A percentile compares a stretch with the other conserved stretches of the same genome.
phyloP scores from a whole-genome alignment of 2,113 vertebrate genomes.

The Strix aluco region DNA sequence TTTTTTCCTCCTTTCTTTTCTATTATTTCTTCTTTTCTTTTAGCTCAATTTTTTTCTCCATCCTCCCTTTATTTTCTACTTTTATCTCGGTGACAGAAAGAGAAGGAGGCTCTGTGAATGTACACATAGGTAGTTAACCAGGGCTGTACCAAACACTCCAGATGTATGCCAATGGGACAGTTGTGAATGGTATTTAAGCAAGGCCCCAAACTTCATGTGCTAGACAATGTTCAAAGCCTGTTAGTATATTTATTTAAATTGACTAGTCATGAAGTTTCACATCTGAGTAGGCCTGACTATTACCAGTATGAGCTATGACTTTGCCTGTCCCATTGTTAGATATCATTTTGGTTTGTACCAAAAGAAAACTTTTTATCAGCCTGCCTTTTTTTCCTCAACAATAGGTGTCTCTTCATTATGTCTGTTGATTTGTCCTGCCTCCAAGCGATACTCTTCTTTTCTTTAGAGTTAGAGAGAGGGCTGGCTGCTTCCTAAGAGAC shows the following conservation, averaged over 20 bases:
- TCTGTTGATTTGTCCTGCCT: background rate
- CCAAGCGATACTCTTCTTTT: background rate
- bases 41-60: background rate
- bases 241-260: background rate
- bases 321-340: background rate
- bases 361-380: background rate
- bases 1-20: background rate
- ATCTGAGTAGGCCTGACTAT: background rate
- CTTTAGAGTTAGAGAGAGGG: background rate
- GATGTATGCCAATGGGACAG: background rate
- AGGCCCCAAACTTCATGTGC: background rate
- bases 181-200: background rate
- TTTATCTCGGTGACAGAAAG: background rate
- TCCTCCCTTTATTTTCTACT: background rate
- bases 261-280: background rate
- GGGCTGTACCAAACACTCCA: background rate
- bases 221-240: background rate
- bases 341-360: background rate
- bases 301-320: background rate
- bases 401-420: background rate
- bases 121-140: background rate
- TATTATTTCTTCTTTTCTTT: background rate
- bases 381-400: background rate
- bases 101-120: background rate
- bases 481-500: background rate